Percentiles rank a stretch among this genome's conserved stretches.
Conservation (phyloP, 2,797 vertebrate genomes). For the Phoeniculus purpureus region DNA sequence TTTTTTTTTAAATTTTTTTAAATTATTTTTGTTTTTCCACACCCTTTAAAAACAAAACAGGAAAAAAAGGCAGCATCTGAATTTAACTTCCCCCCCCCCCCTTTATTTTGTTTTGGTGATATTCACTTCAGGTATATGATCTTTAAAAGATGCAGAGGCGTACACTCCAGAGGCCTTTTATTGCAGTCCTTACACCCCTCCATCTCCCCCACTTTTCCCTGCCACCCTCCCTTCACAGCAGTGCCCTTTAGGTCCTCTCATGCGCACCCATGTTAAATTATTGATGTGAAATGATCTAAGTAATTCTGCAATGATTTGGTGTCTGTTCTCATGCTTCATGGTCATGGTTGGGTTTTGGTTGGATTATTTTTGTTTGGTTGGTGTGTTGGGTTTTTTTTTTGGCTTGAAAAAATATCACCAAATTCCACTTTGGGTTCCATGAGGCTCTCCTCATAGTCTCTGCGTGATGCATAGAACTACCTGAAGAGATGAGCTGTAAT, state of each 20-base stretch:
- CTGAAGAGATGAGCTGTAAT: not conserved
- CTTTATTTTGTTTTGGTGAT: conserved; percentile 29
- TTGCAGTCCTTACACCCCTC: conserved; percentile 16
- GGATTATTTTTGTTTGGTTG: not conserved
- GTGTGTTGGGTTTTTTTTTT: not conserved
- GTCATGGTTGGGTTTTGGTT: not conserved
- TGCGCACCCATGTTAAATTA: conserved; percentile 44
- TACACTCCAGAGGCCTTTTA: conserved; percentile 65
- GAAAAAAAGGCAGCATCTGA: conserved; percentile 32
- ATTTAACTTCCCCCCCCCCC: not conserved
- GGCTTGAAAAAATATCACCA: not conserved
- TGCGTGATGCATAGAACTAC: not conserved
- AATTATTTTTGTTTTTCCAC: fast-evolving
- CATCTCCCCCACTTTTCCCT: not conserved
- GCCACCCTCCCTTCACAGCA: not conserved
- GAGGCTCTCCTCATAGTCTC: conserved; percentile 8
- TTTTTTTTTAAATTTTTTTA: not conserved
- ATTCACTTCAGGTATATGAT: conserved; percentile 40
- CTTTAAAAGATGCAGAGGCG: conserved; percentile 48
- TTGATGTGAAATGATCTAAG: conserved; percentile 67
- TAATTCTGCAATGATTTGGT: conserved; percentile 59
- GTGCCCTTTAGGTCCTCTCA: conserved; percentile 43
- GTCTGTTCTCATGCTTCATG: conserved; percentile 36
- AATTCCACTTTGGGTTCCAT: conserved; percentile 13
- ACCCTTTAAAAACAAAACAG: not conserved